These are phyloP conservation scores for Colaptes auratus DNA, from an alignment of 2,113 vertebrate genomes.

Conservation along the genomic window DNA sequence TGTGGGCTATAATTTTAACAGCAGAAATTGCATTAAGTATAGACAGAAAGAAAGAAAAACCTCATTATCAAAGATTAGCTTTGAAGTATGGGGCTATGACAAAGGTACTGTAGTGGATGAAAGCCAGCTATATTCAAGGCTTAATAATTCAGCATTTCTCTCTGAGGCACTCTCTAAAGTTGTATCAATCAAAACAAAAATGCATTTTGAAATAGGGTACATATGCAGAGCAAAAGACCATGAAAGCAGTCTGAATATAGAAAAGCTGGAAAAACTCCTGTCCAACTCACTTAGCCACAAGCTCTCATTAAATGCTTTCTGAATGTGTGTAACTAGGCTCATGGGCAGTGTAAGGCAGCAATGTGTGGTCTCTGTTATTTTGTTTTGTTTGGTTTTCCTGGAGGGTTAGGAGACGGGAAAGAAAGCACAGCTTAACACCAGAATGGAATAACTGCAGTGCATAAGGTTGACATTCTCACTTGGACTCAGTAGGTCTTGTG, in stretches of 20 bases:
- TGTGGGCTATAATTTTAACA: constrained; percentile 45
- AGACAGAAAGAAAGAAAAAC: constrained; percentile 20
- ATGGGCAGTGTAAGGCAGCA: not conserved
- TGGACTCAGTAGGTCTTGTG: not conserved
- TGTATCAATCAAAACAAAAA: constrained; percentile 59
- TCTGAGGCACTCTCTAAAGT: constrained; percentile 37
- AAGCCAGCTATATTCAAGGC: constrained; percentile 46
- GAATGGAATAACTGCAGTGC: not conserved
- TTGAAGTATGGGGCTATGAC: constrained; percentile 51
- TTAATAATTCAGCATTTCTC: constrained; percentile 59
- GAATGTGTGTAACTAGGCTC: not conserved
- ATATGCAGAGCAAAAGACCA: constrained; percentile 7
- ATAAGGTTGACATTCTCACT: not conserved
- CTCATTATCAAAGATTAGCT: constrained; percentile 59
- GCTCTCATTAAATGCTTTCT: not conserved
- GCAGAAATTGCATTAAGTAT: constrained; percentile 16
- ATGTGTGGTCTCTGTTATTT: not conserved
- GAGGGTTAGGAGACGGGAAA: not conserved
- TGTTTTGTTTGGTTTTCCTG: not conserved
- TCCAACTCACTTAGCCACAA: not conserved
- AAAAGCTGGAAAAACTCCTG: not conserved
- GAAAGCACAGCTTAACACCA: not conserved
- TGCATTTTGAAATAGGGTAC: constrained; percentile 30
- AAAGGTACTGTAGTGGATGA: constrained; percentile 53
- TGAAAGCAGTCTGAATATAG: not conserved